Evolutionary conservation across 2,113 vertebrate species (phyloP), one percentile per base, ranked within the genome.

Genomic region (Onychostoma macrolepis): DNA sequence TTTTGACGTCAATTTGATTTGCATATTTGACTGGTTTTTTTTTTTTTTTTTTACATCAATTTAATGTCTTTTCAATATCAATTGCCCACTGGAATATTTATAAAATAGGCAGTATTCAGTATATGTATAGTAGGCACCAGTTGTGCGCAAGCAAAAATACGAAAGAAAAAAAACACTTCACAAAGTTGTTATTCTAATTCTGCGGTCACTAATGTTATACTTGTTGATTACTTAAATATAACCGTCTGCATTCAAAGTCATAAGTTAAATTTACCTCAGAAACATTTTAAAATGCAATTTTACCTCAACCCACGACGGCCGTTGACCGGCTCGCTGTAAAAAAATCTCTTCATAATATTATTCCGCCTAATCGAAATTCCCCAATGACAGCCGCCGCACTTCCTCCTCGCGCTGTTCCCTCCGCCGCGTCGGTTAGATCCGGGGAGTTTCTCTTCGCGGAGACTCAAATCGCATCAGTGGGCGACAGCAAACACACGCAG

Each of bases 311-410:
- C 38, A 65, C 26, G 26, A 19, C 38, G 12, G 67, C 38, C n/a
- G 26, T n/a, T 38, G 36, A 43, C 1, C 0, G 1, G 38, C 67
- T 67, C 17, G 9, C 9, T 50, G 43, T 24, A 17, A 50, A 50
- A 48, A 72, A 93, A 92, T 91, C 90, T 86, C 91, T 80, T 81
- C 86, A 76, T 90, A 83, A 89, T 94, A 96, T 96, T 93, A 88
- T 90, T 96, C 95, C 94, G 92, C 94, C 87, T 75, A 92, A 92
- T 91, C 91, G 90, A 50, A 90, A 93, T 91, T 90, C 92, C 92
- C 92, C 80, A 76, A 92, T 92, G 92, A 90, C 79, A 92, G 90
- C 91, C 93, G 83, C 75, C 43, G 89, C 92, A 89, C 93, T 79
- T 28, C 86, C 61, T 93, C 84, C 92, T 81, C 94, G 93, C 93